phyloP scores from a whole-genome alignment of 2,113 vertebrate genomes.

The Indicator indicator region DNA sequence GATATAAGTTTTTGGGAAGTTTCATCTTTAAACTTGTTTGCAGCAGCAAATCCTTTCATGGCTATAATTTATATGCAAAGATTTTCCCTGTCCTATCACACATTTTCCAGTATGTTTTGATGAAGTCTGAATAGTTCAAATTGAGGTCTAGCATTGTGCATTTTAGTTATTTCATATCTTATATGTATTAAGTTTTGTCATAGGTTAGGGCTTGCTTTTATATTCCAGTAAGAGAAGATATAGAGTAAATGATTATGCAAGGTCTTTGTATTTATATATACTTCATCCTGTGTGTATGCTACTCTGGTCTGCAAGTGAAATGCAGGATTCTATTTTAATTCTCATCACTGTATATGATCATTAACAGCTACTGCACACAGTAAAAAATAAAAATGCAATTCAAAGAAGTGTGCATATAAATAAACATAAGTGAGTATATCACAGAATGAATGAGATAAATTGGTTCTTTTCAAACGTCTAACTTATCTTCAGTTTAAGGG shows the following conservation, averaged over 20 bases:
- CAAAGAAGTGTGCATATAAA: slow-evolving; percentile 48
- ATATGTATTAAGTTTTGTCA: slow-evolving; percentile 71
- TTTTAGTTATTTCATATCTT: slow-evolving; percentile 75
- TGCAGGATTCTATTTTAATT: slow-evolving; percentile 68
- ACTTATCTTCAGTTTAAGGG: slow-evolving; percentile 55
- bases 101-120: slow-evolving; percentile 65
- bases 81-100: slow-evolving; percentile 67
- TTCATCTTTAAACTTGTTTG: slow-evolving; percentile 65
- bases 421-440: slow-evolving; percentile 48
- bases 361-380: slow-evolving; percentile 59
- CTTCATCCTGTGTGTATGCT: slow-evolving; percentile 51
- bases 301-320: slow-evolving; percentile 47
- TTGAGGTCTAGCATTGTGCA: slow-evolving; percentile 61
- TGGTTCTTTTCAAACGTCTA: slow-evolving; percentile 57
- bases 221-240: slow-evolving; percentile 65
- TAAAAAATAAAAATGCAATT: slow-evolving; percentile 50
- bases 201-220: slow-evolving; percentile 68
- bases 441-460: slow-evolving; percentile 58
- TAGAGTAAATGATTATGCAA: slow-evolving; percentile 68
- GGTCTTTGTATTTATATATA: slow-evolving; percentile 74
- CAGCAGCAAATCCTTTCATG: slow-evolving; percentile 70
- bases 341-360: slow-evolving; percentile 54
- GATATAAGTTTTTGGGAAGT: slow-evolving; percentile 58
- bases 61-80: slow-evolving; percentile 75
- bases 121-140: slow-evolving; percentile 71